Base-by-base conservation (phyloP, 2,797 vertebrate genomes). In the Salmo trutta region DNA sequence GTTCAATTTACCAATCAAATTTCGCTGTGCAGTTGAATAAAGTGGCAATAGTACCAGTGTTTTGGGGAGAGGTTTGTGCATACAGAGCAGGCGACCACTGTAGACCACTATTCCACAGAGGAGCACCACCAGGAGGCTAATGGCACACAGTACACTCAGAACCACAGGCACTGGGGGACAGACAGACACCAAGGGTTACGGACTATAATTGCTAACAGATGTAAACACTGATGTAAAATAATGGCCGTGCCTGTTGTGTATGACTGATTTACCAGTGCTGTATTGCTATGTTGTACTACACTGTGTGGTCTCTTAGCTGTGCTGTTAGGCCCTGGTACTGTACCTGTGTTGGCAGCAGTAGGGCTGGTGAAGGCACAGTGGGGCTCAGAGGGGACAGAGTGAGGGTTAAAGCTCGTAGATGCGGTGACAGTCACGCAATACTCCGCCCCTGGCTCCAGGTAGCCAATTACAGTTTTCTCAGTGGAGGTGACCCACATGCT, bases 381-480 rank as follows among this genome's bases (percentile, higher is more conserved):
- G 31, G 82, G 79, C 24, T 78, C 2, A 54, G 88, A 88, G 47
- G 77, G 14, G 6, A 85, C 17, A 0, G 29, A 0, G 3, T 80
- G 78, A 16, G 1, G 5, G 76, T 66, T 81, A 41, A 82, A 3
- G 4, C 21, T 1, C 0, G 64, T 3, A 0, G 3, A 75, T 51
- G 88, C 24, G 0, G 79, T 31, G 54, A 88, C 84, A 0, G 73
- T 88, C 52, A 93, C 85, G 16, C 92, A 93, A 82, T 93, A 93
- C 81, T 93, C 91, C 69, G 83, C 87, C 3, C 87, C 90, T 0
- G 86, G 85, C 83, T 93, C 82, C 79, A 93, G 86, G 83, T 92
- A 87, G 2, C 62, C 12, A 81, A 93, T 86, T 75, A 76, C 2
- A 0, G n/a, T 80, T 75, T 90, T 75, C 59, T 88, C 75, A 6